These are phyloP conservation scores for Noturus placidus DNA, from an alignment of 2,113 vertebrate genomes.

Conservation along the genomic window DNA sequence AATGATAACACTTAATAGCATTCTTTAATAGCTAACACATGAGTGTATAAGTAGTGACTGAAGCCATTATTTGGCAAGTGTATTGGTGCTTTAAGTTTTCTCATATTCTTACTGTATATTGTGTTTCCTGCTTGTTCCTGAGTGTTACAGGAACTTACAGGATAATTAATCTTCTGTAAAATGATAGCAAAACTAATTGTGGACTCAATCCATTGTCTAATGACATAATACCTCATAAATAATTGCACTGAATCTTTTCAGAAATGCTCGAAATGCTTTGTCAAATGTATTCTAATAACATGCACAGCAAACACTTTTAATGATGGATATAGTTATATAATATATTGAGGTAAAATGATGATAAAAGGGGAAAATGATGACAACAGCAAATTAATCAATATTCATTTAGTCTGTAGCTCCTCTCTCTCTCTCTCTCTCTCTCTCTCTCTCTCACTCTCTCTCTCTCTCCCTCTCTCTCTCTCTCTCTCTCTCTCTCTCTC, in stretches of 20 bases:
- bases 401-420: neutral
- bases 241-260: neutral
- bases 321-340: neutral
- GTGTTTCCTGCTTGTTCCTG: neutral
- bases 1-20: neutral
- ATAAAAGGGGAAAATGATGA: neutral
- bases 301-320: neutral
- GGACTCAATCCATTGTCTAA: neutral
- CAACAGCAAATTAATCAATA: neutral
- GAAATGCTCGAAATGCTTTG: neutral
- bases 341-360: neutral
- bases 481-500: neutral
- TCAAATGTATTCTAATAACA: neutral
- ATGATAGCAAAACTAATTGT: constrained; percentile 7
- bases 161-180: neutral
- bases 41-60: neutral
- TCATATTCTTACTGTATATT: neutral
- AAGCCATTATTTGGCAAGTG: neutral
- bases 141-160: neutral
- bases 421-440: neutral
- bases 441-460: neutral
- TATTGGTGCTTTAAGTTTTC: neutral
- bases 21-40: neutral
- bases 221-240: neutral
- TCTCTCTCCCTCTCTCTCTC: neutral